Base-by-base conservation (phyloP, 2,797 vertebrate genomes). In the Morus bassanus region DNA sequence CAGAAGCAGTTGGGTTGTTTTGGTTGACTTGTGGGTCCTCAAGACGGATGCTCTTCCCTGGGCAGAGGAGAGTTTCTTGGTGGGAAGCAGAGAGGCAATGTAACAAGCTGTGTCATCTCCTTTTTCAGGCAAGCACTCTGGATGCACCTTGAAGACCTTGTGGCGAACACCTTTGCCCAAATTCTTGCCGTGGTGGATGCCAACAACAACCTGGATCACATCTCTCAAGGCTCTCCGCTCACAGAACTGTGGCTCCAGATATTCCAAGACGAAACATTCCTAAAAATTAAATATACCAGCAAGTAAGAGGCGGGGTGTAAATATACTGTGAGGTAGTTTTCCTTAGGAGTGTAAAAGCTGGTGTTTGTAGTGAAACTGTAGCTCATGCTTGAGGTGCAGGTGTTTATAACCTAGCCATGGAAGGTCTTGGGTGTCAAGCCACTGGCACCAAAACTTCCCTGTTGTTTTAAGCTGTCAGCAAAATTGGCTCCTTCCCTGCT, bases 101-200 rank as follows among this genome's bases (percentile, higher is more conserved):
- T 3, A 3, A 30, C 1, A 5, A 57, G 43, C 25, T 5, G 13
- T 9, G 15, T 33, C 41, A 6, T 37, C 57, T 51, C 19, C 41
- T 63, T 70, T 48, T 61, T 35, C 84, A 85, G 88, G 46, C 74
- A 79, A 30, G 81, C 88, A 7, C 85, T 96, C 41, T 96, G 96
- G 95, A 76, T 39, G 54, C 59, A 96, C 77, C 61, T 96, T 67
- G 96, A 96, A 61, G 83, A 94, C 57, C 33, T 65, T 2, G 45
- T 94, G 41, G 92, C 72, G 7, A 88, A 85, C 6, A 21, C 85
- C 22, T 85, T 96, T 22, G 92, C 96, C 56, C 96, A 96, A 59
- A 95, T 96, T 53, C 76, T 96, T 7, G 88, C 96, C 9, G 88
- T 96, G 48, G 86, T 92, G 76, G 96, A 96, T 73, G 95, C 93